Percentiles rank a stretch among this genome's conserved stretches.
Conservation (phyloP, 2,888 invertebrate genomes). For the Drymonia ruficornis region DNA sequence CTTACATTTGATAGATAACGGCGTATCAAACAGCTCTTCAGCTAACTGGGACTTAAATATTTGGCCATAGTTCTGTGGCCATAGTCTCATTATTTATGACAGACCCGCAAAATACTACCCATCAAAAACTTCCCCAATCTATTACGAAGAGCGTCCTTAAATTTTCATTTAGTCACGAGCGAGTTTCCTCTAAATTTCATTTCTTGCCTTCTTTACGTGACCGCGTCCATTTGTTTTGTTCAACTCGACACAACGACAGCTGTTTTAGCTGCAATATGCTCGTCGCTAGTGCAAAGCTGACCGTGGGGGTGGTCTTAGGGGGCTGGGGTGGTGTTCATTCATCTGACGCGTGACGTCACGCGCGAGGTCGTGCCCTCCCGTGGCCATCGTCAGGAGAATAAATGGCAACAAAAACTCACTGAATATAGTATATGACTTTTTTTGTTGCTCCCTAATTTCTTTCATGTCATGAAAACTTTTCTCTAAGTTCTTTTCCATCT, state of each 20-base stretch:
- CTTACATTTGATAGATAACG: too few relatives aligned
- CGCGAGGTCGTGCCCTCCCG: conserved; percentile 74
- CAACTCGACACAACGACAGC: conserved; percentile 49
- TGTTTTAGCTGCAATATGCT: conserved; percentile 64
- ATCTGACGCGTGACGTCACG: conserved; percentile 76
- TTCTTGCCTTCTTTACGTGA: not conserved
- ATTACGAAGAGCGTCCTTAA: too few relatives aligned
- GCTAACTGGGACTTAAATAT: too few relatives aligned
- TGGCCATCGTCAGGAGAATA: conserved; percentile 50
- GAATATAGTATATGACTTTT: conserved; percentile 31
- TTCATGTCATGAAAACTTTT: not conserved
- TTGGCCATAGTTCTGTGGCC: too few relatives aligned
- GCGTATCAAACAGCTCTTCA: too few relatives aligned
- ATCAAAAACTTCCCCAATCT: too few relatives aligned
- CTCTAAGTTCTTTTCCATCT: too few relatives aligned
- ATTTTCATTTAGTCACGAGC: too few relatives aligned
- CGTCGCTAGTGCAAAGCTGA: conserved; percentile 59
- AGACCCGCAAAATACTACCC: too few relatives aligned
- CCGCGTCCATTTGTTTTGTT: not conserved
- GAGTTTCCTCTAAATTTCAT: not conserved
- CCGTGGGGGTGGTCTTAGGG: conserved; percentile 47
- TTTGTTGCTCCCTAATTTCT: not conserved
- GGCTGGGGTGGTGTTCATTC: conserved; percentile 72
- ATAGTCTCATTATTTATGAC: too few relatives aligned
- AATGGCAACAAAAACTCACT: conserved; percentile 53